Percentiles rank a stretch among this genome's conserved stretches.
Evolutionary conservation across 2,113 vertebrate genomes (phyloP).

Genomic region (Alectura lathami): DNA sequence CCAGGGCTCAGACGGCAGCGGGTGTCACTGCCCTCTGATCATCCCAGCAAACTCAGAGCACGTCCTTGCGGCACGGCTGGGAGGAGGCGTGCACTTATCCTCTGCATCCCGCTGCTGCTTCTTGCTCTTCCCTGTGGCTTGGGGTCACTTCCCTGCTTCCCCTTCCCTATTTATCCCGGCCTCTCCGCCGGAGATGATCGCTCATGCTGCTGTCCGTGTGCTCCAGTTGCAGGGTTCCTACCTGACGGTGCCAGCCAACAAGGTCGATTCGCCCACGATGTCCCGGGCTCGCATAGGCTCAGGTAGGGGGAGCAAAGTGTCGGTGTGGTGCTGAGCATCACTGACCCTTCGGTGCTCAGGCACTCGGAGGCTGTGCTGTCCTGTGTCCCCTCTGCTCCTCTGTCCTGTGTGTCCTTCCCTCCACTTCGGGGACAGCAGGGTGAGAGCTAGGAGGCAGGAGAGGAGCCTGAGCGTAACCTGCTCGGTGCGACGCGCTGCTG

Average conservation of each 20-base stretch:
- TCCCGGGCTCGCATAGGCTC: slow-evolving; percentile 89
- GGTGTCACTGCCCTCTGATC: neutral
- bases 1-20: neutral
- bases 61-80: neutral
- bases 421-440: neutral
- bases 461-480: neutral
- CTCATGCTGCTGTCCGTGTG: neutral
- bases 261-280: slow-evolving; percentile 89
- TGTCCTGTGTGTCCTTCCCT: neutral
- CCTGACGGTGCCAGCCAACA: slow-evolving; percentile 88
- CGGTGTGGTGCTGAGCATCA: accelerated
- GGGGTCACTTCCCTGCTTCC: neutral
- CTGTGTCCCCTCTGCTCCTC: neutral
- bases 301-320: slow-evolving; percentile 76
- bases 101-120: neutral
- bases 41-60: neutral
- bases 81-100: accelerated
- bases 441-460: neutral
- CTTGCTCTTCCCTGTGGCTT: neutral
- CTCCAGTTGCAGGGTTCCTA: slow-evolving; percentile 85
- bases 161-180: neutral
- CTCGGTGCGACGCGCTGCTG: neutral
- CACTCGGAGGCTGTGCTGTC: accelerated
- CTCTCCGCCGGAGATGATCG: accelerated
- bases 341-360: accelerated